Evolutionary conservation across 2,797 vertebrate species (phyloP).

Genomic region (Sebastes hopkinsi): DNA sequence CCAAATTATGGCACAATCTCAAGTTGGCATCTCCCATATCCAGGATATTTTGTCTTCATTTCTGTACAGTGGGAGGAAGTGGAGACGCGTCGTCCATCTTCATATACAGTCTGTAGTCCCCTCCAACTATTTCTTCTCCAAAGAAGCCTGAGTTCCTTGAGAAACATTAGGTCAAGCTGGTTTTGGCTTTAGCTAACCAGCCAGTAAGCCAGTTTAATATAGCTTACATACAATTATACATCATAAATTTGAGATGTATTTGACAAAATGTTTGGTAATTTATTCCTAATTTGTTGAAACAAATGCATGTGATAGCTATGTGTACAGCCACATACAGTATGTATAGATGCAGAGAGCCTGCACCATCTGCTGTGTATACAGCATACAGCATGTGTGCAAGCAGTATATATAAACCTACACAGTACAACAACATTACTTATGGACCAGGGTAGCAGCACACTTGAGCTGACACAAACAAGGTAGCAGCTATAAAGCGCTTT

Average conservation of each 20-base stretch:
- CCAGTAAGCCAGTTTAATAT: neutral
- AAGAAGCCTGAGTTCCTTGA: neutral
- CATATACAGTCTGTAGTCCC: neutral
- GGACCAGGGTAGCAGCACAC: neutral
- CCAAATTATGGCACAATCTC: no score
- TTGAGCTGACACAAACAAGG: conserved; percentile 15
- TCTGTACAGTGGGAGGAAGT: no score
- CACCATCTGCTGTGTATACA: neutral
- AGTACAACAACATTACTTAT: neutral
- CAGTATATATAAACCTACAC: neutral
- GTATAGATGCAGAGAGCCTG: neutral
- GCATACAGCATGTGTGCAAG: neutral
- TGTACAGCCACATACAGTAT: neutral
- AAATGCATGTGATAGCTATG: neutral
- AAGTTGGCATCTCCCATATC: rapidly evolving
- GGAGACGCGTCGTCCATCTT: no score
- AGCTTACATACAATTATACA: neutral
- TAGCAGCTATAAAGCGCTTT: conserved; percentile 34
- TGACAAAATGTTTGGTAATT: neutral
- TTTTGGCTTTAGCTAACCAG: neutral
- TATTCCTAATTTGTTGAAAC: neutral
- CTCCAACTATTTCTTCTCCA: neutral
- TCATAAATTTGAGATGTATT: neutral
- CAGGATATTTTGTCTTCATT: no score
- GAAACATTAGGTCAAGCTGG: neutral